Conservation (phyloP, 2,888 invertebrate genomes). For the Crepidodera aurea region DNA sequence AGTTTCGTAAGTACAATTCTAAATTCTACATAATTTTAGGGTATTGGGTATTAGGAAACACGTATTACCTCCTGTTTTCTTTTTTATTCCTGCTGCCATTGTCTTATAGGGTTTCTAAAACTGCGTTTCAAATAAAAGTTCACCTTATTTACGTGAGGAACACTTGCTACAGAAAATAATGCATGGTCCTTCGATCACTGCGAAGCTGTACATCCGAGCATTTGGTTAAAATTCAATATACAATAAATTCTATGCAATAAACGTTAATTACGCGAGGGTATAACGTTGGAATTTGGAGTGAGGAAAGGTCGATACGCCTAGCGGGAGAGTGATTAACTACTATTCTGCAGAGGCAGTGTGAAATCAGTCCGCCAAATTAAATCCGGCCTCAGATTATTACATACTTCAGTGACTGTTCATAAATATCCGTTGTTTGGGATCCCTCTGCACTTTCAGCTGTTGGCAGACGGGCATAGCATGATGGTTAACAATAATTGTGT, state of each 20-base stretch:
- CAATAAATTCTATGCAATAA: constrained; percentile 35
- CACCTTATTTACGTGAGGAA: too few species aligned
- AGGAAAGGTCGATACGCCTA: constrained; percentile 32
- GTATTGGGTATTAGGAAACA: too few species aligned
- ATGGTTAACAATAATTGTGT: constrained; percentile 1
- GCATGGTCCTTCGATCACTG: too few species aligned
- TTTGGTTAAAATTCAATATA: constrained; percentile 22
- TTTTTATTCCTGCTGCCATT: too few species aligned
- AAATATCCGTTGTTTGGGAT: constrained; percentile 63
- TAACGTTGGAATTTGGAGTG: constrained; percentile 34
- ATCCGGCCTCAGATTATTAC: constrained; percentile 77
- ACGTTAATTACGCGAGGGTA: constrained; percentile 36
- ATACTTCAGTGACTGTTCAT: constrained; percentile 76
- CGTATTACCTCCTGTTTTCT: too few species aligned
- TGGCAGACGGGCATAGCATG: background rate
- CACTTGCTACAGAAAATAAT: too few species aligned
- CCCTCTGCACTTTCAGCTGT: constrained; percentile 14
- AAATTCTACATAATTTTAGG: too few species aligned
- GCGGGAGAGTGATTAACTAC: constrained; percentile 61
- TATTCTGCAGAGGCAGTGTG: constrained; percentile 66
- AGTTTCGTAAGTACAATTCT: too few species aligned
- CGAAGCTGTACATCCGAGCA: too few species aligned
- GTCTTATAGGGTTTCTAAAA: too few species aligned
- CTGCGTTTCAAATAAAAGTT: too few species aligned
- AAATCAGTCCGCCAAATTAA: constrained; percentile 78